Conservation (phyloP, 2,113 vertebrate species). For the Paramormyrops kingsleyae region DNA sequence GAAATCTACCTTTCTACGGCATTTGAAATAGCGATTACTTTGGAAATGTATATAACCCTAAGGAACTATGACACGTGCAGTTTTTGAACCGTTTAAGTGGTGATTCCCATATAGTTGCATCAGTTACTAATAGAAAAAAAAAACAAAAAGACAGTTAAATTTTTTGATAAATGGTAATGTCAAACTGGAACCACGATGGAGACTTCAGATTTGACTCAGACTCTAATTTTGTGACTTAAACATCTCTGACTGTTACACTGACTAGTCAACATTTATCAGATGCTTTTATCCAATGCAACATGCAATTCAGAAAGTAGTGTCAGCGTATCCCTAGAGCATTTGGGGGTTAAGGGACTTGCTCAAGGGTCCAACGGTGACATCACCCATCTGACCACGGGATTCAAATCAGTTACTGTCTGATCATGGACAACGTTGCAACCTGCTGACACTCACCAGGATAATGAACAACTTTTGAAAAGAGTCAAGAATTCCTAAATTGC, state of each 20-base stretch:
- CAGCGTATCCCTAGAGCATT: background rate
- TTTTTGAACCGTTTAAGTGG: too few species aligned
- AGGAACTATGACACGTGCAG: too few species aligned
- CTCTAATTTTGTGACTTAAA: too few species aligned
- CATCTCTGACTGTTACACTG: background rate
- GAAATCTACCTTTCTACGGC: too few species aligned
- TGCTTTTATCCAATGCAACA: background rate
- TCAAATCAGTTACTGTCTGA: background rate
- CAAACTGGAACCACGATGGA: too few species aligned
- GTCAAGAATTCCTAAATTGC: background rate
- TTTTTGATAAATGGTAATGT: too few species aligned
- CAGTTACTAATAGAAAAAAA: too few species aligned
- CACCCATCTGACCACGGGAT: background rate
- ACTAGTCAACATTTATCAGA: background rate
- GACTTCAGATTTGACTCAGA: too few species aligned
- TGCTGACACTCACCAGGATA: background rate
- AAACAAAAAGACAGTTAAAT: too few species aligned
- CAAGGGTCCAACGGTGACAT: background rate
- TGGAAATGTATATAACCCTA: too few species aligned
- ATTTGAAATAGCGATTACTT: too few species aligned
- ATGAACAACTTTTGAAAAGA: background rate
- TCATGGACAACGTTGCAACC: background rate
- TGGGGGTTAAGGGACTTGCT: background rate
- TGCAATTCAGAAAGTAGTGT: background rate
- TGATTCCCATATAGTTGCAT: too few species aligned